Base-by-base conservation (phyloP, 2,797 vertebrate genomes). In the Melanotaenia nigrans region DNA sequence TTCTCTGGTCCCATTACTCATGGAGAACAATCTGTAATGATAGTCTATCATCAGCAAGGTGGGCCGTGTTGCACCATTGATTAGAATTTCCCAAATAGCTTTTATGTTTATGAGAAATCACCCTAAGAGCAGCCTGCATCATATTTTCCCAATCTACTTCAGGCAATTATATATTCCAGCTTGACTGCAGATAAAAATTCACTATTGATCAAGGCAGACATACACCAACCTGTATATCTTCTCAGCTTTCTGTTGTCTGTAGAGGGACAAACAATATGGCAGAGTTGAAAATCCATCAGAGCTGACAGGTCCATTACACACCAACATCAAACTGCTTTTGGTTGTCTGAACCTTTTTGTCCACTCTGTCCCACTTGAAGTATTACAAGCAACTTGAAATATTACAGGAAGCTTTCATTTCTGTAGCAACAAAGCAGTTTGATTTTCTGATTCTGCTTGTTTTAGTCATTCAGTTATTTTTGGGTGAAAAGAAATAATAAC, bases 101-200 rank as follows among this genome's bases (percentile, higher is more conserved):
- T 92, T 93, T 93, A 93, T 93, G 92, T 89, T 93, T 90, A 93
- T 94, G 92, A 93, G 91, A 90, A 93, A 90, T 92, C 90, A 82
- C 82, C 89, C 86, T 90, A 90, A 94, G 80, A 90, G 88, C 75
- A 86, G 87, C 77, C 77, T 79, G 81, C 84, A 87, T 91, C 60
- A 71, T 87, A 85, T 82, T 85, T 72, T 76, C 82, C 73, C 71
- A 63, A 79, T 87, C 68, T 82, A 72, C 77, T 85, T 78, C 66
- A 66, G 80, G 83, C 74, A 90, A 92, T 93, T 92, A 92, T 85
- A 82, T 73, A 84, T 88, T 92, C 85, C 74, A 81, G 84, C 79
- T 68, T 36, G 65, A 87, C 81, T 87, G 83, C 83, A 65, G 87
- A 85, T 83, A 78, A 82, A 91, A 90, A 87, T 79, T 22, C 76